These are phyloP conservation scores for Neodon shergylaensis DNA, from an alignment of 2,113 vertebrate genomes.

Conservation along the genomic window DNA sequence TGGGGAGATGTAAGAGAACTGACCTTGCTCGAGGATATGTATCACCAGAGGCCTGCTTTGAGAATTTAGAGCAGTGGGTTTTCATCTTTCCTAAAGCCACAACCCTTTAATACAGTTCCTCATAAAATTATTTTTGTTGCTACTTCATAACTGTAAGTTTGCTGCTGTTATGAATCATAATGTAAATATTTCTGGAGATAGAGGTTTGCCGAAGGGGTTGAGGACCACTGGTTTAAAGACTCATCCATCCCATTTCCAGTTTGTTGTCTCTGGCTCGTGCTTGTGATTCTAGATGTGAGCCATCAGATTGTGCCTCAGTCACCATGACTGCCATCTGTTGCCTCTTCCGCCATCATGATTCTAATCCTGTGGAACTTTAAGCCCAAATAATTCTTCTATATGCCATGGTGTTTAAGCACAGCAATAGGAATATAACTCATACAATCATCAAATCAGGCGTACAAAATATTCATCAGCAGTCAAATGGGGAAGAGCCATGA, in stretches of 20 bases:
- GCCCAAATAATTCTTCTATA: neutral
- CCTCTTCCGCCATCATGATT: too few relatives aligned
- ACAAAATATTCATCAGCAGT: neutral
- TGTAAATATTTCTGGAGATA: neutral
- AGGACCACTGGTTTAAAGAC: neutral
- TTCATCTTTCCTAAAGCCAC: neutral
- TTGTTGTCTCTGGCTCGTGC: neutral
- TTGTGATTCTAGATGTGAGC: neutral
- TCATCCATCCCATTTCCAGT: neutral
- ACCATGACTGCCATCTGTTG: neutral
- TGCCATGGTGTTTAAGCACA: neutral
- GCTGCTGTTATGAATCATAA: neutral
- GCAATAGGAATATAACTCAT: neutral
- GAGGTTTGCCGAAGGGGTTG: neutral
- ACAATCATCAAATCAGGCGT: neutral
- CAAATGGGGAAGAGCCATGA: neutral
- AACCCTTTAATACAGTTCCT: neutral
- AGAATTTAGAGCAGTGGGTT: neutral
- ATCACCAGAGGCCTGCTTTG: neutral
- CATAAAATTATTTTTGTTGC: neutral
- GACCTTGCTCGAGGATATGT: neutral
- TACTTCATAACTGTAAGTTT: neutral
- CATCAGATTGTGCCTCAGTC: too few relatives aligned
- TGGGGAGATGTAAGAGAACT: neutral
- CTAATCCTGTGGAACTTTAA: neutral